Evolutionary conservation across 2,888 invertebrate species (phyloP).

Genomic region (Eutolmus rufibarbis): DNA sequence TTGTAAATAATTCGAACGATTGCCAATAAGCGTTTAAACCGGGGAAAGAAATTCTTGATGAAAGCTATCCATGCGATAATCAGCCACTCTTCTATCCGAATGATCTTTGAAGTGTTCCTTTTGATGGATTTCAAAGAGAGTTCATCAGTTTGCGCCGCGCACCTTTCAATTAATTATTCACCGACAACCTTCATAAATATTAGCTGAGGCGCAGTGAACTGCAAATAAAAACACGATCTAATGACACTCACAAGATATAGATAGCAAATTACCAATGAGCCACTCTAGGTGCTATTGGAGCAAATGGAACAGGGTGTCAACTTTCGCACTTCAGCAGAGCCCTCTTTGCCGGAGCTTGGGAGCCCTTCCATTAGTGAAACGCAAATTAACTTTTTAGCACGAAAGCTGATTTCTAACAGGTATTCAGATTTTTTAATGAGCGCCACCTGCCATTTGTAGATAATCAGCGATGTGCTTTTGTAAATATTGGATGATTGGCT

Average conservation of each 20-base stretch:
- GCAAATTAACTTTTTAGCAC: constrained; percentile 29
- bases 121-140: neutral
- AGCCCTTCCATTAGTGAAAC: constrained; percentile 19
- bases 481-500: constrained; percentile 16
- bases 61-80: neutral
- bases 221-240: neutral
- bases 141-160: neutral
- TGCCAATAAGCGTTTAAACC: neutral
- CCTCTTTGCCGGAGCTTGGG: neutral
- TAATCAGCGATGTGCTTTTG: constrained; percentile 24
- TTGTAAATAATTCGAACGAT: neutral
- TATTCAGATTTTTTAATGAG: constrained; percentile 36
- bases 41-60: neutral
- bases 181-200: neutral
- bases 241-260: neutral
- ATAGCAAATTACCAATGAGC: neutral
- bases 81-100: neutral
- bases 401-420: constrained; percentile 23
- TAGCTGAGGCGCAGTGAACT: neutral
- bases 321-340: constrained; percentile 13
- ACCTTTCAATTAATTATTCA: neutral
- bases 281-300: neutral
- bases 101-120: neutral
- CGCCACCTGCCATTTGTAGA: constrained; percentile 12
- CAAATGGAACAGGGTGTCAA: constrained; percentile 28